These are phyloP conservation scores for Gambelia wislizenii DNA, from an alignment of 2,797 vertebrate species.

Conservation along the genomic window DNA sequence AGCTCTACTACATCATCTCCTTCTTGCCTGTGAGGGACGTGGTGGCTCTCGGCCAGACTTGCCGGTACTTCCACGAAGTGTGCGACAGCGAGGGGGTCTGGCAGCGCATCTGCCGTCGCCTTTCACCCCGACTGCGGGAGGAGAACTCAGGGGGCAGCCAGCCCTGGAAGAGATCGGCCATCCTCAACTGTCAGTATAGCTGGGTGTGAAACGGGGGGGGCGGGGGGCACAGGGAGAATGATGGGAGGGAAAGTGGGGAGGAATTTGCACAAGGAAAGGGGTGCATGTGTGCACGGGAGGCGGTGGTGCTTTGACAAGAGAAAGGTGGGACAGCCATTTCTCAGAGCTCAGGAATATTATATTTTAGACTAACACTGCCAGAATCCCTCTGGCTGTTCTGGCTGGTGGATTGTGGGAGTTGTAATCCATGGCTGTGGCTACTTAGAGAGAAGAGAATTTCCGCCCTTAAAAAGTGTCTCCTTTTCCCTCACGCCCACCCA, in stretches of 20 bases:
- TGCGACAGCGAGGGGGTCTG: constrained; percentile 72
- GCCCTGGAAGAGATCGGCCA: constrained; percentile 77
- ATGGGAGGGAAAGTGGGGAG: neutral
- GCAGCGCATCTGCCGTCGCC: constrained; percentile 69
- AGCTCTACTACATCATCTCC: constrained; percentile 77
- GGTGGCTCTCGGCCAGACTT: constrained; percentile 73
- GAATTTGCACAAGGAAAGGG: neutral
- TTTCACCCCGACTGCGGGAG: constrained; percentile 53
- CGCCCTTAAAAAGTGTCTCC: too few relatives aligned
- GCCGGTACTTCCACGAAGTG: constrained; percentile 70
- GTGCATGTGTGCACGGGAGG: neutral
- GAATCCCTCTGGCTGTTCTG: neutral
- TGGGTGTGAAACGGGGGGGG: too few relatives aligned
- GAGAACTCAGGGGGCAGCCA: constrained; percentile 41
- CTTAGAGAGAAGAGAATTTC: too few relatives aligned
- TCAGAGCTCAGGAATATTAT: neutral
- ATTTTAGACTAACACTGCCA: neutral
- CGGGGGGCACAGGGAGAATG: neutral
- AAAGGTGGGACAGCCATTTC: neutral
- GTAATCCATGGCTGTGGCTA: neutral
- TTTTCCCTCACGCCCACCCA: neutral
- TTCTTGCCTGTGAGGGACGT: constrained; percentile 73
- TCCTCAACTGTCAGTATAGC: constrained; percentile 75
- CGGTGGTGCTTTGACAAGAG: neutral
- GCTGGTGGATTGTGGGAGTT: neutral